Evolutionary conservation across 2,888 invertebrate genomes (phyloP), one percentile per base, ranked within the genome.

Genomic region (Chrysomela aeneicollis): DNA sequence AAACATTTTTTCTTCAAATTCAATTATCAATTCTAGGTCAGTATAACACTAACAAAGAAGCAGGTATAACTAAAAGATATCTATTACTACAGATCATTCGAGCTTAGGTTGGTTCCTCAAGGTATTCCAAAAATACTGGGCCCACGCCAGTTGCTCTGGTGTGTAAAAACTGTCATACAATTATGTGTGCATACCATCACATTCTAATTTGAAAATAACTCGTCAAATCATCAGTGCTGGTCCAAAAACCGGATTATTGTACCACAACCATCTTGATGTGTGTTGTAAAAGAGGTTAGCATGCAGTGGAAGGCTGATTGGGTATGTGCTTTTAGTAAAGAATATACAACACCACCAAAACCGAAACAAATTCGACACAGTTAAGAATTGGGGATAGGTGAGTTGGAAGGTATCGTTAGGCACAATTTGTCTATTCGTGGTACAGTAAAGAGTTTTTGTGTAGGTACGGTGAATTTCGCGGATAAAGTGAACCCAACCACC

Each of bases 111-210:
- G 81, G 79, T 78, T 80, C 80, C 80, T 64, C 67, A 70, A 73
- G 79, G 81, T 82, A 82, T 82, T 76, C 67, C 46, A 66, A 26
- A 76, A 82, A 82, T 82, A 82, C 82, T 81, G 75, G 81, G 81
- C 75, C 81, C 79, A 82, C 79, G 73, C 68, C 78, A 78, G 74
- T 74, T 74, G 70, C 65, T 75, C 76, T 76, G 76, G 72, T 74
- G 81, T 79, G 80, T 79, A 73, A 65, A 70, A 70, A 71, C n/a
- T n/a, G n/a, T n/a, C n/a, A n/a, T 59, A 65, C 57, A 62, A 26
- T 17, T 6, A 59, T 15, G 54, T 59, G 68, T 62, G 60, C 59
- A 46, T 42, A 35, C 53, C 53, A 22, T 19, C 57, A 54, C 46
- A 60, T 26, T 66, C 61, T 53, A 21, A 63, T 46, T 66, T 66